Percentiles rank a stretch among this genome's conserved stretches.
phyloP scores from a whole-genome alignment of 2,113 vertebrate species.

The Callipepla squamata region DNA sequence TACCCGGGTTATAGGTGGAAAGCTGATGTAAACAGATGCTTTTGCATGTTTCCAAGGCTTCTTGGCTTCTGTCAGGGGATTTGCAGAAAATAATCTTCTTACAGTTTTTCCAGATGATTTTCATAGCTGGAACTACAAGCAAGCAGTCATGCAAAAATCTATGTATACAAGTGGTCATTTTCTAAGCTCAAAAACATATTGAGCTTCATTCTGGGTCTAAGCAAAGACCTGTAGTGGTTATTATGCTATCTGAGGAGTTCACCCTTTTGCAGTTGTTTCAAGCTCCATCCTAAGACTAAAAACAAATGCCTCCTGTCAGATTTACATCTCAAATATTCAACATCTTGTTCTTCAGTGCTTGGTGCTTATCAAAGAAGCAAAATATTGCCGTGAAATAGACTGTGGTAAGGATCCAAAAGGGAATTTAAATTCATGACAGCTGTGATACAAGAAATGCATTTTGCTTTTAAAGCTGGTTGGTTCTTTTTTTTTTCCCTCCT shows the following conservation, averaged over 20 bases:
- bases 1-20: not conserved
- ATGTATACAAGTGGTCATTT: not conserved
- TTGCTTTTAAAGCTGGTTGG: not conserved
- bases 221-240: not conserved
- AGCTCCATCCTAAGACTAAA: not conserved
- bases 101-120: not conserved
- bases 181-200: not conserved
- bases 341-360: not conserved
- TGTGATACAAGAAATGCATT: slow-evolving; percentile 24
- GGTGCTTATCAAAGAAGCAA: slow-evolving; percentile 3
- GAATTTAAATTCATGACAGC: slow-evolving; percentile 35
- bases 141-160: not conserved
- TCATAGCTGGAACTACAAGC: not conserved
- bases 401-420: not conserved
- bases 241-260: not conserved
- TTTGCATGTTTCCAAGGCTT: not conserved
- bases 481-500: not conserved
- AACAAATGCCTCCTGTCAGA: not conserved
- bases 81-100: not conserved
- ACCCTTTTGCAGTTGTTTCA: not conserved
- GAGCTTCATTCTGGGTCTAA: not conserved
- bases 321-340: not conserved
- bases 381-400: not conserved
- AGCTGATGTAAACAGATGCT: not conserved
- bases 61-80: not conserved